Conservation (phyloP, 2,113 vertebrate genomes). For the Chaetodon auriga region DNA sequence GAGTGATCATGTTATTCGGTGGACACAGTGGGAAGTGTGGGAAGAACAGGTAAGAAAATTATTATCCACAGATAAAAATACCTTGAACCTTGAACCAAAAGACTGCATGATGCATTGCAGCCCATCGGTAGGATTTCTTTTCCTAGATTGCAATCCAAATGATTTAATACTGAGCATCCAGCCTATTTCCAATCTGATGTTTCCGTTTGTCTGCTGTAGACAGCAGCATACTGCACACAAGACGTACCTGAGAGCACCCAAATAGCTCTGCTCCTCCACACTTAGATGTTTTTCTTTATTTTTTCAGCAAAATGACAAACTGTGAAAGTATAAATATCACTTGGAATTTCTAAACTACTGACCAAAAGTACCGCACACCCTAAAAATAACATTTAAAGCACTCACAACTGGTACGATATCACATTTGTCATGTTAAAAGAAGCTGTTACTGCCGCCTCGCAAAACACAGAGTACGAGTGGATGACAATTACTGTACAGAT, state of each 20-base stretch:
- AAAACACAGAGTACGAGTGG: constrained; percentile 30
- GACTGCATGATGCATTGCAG: constrained; percentile 28
- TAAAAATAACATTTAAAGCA: constrained; percentile 20
- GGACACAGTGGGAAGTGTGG: constrained; percentile 53
- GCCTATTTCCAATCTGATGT: not conserved
- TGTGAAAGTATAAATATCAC: not conserved
- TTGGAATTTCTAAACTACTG: not conserved
- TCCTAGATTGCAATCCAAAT: not conserved
- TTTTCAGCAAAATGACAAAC: not conserved
- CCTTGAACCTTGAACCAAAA: constrained; percentile 32
- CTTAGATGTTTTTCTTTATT: not conserved
- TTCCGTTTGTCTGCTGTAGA: not conserved
- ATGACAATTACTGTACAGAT: not conserved
- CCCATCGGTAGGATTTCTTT: not conserved
- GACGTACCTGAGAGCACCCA: not conserved
- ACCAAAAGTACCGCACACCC: not conserved
- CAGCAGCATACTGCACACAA: not conserved
- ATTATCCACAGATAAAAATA: constrained; percentile 61
- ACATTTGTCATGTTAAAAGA: constrained; percentile 17
- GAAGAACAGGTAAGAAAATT: constrained; percentile 70
- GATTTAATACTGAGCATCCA: not conserved
- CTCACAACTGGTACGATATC: not conserved
- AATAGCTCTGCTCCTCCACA: not conserved
- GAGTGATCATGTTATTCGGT: constrained; percentile 58
- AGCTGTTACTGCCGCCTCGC: not conserved